These are phyloP conservation scores for Daboia siamensis DNA, from an alignment of 2,113 vertebrate species.

Conservation along the genomic window DNA sequence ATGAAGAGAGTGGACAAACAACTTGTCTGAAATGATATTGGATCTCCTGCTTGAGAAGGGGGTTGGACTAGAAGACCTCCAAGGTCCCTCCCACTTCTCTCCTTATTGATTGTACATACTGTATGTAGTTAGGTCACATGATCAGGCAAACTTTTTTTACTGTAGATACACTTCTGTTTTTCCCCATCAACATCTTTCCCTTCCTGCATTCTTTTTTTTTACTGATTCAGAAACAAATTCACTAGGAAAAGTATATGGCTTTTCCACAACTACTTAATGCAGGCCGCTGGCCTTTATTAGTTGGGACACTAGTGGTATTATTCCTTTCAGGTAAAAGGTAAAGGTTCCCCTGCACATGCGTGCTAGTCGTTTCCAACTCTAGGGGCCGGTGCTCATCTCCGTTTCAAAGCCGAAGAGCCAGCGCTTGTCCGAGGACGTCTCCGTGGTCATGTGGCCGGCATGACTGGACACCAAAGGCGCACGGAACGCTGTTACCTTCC, in stretches of 20 bases:
- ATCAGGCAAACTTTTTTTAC: not conserved
- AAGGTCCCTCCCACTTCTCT: too few relatives aligned
- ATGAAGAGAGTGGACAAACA: not conserved
- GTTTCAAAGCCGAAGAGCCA: too few relatives aligned
- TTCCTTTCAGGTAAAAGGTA: not conserved
- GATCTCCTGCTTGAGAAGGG: too few relatives aligned
- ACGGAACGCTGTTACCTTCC: too few relatives aligned
- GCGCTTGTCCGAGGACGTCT: too few relatives aligned
- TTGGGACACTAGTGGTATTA: not conserved
- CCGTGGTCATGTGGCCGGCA: too few relatives aligned
- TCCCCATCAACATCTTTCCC: not conserved
- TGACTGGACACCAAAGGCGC: too few relatives aligned
- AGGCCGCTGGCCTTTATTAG: not conserved
- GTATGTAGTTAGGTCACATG: not conserved
- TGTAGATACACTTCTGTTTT: not conserved
- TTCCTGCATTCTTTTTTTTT: not conserved
- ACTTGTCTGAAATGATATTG: not conserved
- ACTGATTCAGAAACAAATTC: not conserved
- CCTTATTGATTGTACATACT: not conserved
- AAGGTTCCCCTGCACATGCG: too few relatives aligned
- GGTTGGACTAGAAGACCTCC: too few relatives aligned
- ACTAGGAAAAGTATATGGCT: not conserved
- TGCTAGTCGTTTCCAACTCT: too few relatives aligned
- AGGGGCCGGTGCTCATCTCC: too few relatives aligned
- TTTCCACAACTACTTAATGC: not conserved